Conservation (phyloP, 2,113 vertebrate species). For the Lutjanus erythropterus region DNA sequence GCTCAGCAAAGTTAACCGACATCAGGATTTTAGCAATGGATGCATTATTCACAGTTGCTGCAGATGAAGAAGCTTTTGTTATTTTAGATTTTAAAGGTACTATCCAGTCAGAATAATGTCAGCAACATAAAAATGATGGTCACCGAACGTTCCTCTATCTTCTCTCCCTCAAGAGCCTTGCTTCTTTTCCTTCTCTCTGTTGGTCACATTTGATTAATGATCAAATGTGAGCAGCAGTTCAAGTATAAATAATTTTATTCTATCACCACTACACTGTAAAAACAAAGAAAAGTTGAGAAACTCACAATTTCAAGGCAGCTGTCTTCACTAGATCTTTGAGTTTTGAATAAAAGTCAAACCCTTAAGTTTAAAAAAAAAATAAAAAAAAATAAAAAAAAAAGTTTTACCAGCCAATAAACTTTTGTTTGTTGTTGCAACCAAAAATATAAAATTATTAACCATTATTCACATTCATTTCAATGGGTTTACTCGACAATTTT, state of each 20-base stretch:
- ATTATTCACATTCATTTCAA: no score
- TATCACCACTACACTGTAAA: slow-evolving; percentile 20
- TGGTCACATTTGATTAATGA: background rate
- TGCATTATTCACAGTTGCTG: slow-evolving; percentile 26
- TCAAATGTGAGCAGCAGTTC: slow-evolving; percentile 18
- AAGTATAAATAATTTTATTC: slow-evolving; percentile 5
- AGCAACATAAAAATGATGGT: background rate
- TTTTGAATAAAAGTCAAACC: no score
- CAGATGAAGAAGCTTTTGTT: slow-evolving; percentile 15
- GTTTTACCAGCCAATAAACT: no score
- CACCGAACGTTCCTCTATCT: background rate
- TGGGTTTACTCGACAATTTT: no score
- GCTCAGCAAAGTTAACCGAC: slow-evolving; percentile 41
- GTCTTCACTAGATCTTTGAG: no score
- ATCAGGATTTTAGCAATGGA: slow-evolving; percentile 15
- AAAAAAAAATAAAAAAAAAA: no score
- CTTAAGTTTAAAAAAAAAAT: no score
- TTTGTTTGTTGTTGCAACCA: no score
- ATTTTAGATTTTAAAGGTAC: slow-evolving; percentile 48
- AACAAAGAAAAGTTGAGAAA: no score
- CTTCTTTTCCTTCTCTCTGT: slow-evolving; percentile 17
- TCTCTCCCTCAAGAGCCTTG: slow-evolving; percentile 1
- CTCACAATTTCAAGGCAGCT: no score
- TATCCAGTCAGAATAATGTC: slow-evolving; percentile 49
- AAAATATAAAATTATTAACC: no score